Conservation (phyloP, 2,113 vertebrate species). For the Sula dactylatra region DNA sequence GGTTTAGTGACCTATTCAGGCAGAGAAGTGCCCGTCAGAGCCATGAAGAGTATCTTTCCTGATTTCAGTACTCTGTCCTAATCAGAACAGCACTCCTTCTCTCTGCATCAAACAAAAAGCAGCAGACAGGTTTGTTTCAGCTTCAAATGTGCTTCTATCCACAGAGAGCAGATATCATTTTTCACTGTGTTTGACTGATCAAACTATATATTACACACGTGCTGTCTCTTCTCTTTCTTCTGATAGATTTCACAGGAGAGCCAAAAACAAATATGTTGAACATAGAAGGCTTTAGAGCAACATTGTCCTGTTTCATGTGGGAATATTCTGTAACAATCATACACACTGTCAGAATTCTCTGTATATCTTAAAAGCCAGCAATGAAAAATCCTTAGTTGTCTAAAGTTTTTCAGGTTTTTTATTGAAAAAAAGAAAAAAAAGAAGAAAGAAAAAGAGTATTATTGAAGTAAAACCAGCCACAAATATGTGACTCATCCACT, state of each 20-base stretch:
- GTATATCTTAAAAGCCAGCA: not conserved
- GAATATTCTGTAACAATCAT: not conserved
- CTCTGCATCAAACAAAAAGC: conserved; percentile 1
- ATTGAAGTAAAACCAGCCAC: not conserved
- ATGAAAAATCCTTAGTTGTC: not conserved
- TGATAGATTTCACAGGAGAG: conserved; percentile 18
- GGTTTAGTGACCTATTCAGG: not conserved
- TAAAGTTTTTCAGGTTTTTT: not conserved
- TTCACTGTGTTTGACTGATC: not conserved
- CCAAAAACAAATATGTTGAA: conserved; percentile 31
- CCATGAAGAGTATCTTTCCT: not conserved
- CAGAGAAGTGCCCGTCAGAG: not conserved
- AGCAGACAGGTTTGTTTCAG: conserved; percentile 25
- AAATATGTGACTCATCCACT: not conserved
- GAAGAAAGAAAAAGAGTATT: not conserved
- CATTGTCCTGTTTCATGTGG: not conserved
- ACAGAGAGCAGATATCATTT: not conserved
- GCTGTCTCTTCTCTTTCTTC: not conserved
- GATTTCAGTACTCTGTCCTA: not conserved
- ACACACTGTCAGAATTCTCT: not conserved
- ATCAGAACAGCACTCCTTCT: not conserved
- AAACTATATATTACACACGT: not conserved
- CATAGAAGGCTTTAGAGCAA: not conserved
- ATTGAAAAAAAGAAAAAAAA: not conserved
- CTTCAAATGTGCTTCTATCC: not conserved